Conservation (phyloP, 2,888 invertebrate species). For the Carterocephalus palaemon region DNA sequence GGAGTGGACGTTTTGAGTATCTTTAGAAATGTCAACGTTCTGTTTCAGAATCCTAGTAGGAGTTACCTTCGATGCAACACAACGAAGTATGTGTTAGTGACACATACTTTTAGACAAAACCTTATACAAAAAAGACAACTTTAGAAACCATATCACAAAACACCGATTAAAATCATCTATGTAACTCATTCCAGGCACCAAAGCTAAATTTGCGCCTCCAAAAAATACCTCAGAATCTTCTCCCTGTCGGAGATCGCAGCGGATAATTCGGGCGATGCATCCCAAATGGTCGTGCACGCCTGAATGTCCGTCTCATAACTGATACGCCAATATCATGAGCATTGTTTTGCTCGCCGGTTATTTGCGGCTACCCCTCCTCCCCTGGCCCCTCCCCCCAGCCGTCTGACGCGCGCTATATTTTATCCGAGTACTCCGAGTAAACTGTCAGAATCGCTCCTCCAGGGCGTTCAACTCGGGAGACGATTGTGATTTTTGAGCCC, state of each 20-base stretch:
- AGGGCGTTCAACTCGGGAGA: conserved; percentile 69
- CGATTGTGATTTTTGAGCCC: conserved; percentile 10
- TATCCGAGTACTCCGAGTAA: conserved; percentile 69
- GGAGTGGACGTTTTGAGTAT: background rate
- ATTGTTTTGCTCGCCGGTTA: conserved; percentile 76
- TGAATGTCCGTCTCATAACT: conserved; percentile 24
- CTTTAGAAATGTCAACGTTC: background rate
- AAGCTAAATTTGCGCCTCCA: no score
- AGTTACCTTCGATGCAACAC: no score
- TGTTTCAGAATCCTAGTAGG: no score
- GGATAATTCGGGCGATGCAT: conserved; percentile 17
- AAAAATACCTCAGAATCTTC: no score
- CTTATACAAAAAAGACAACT: no score
- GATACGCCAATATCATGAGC: conserved; percentile 61
- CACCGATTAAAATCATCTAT: no score
- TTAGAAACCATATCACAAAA: no score
- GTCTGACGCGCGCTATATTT: conserved; percentile 76
- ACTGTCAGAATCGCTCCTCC: conserved; percentile 71
- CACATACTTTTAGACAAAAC: no score
- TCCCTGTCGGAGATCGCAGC: conserved; percentile 3
- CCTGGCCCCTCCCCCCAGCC: conserved; percentile 52
- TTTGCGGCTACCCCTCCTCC: conserved; percentile 59
- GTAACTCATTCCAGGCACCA: no score
- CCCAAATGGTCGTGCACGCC: conserved; percentile 13
- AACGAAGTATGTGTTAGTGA: no score